A percentile compares a stretch with the other conserved stretches of the same genome.
phyloP scores from a whole-genome alignment of 2,888 invertebrate species.

The Mythimna albipuncta region DNA sequence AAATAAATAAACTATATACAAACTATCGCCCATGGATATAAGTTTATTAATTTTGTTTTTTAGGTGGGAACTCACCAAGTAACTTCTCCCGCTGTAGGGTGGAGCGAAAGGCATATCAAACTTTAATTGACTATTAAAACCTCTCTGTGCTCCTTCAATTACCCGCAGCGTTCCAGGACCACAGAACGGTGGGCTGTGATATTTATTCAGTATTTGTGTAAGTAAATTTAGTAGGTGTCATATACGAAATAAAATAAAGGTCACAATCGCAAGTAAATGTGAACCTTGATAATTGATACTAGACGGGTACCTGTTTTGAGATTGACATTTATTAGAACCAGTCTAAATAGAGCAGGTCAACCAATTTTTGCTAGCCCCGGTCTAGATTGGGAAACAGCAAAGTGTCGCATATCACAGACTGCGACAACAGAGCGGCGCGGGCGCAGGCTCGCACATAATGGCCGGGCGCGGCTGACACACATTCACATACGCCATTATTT shows the following conservation, averaged over 20 bases:
- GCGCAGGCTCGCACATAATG: slow-evolving; percentile 64
- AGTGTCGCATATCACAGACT: slow-evolving; percentile 33
- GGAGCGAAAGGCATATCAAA: too few relatives aligned
- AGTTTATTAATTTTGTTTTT: too few relatives aligned
- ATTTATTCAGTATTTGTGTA: slow-evolving; percentile 16
- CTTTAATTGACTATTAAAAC: too few relatives aligned
- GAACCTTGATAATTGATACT: slow-evolving; percentile 59
- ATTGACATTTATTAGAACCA: slow-evolving; percentile 65
- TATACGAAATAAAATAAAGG: slow-evolving; percentile 56
- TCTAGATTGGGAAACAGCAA: slow-evolving; percentile 71
- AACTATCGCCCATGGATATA: too few relatives aligned
- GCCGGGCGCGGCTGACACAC: slow-evolving; percentile 74
- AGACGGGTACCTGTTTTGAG: slow-evolving; percentile 45
- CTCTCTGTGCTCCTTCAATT: too few relatives aligned
- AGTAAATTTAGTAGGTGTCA: slow-evolving; percentile 8
- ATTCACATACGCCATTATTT: slow-evolving; percentile 70
- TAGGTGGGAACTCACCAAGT: too few relatives aligned
- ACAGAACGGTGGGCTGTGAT: neutral
- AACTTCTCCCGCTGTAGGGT: too few relatives aligned
- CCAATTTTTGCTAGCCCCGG: slow-evolving; percentile 67
- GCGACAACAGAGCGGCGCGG: slow-evolving; percentile 39
- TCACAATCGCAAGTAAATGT: slow-evolving; percentile 28
- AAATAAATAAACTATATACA: too few relatives aligned
- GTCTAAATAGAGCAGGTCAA: slow-evolving; percentile 63
- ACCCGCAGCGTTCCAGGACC: too few relatives aligned